Evolutionary conservation across 1,140 invertebrate genomes (phyloP), one percentile per base, ranked within the genome.

Genomic region (Drosophila malerkotliana): DNA sequence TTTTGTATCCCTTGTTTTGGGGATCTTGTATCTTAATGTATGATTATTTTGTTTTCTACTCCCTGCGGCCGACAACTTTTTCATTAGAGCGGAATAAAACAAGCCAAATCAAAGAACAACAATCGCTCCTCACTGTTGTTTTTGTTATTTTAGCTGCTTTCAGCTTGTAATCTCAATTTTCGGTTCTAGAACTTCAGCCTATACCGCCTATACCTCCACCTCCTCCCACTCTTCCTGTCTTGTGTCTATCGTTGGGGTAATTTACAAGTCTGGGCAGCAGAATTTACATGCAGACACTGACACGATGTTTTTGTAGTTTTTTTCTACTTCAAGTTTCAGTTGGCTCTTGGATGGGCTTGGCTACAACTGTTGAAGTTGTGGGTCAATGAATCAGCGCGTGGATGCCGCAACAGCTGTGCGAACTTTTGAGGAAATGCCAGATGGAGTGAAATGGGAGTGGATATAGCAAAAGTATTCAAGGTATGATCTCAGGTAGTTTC

Each of bases 101-200:
- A 76, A 76, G 72, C 61, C 37, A 66, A 72, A 55, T 68, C 52
- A 76, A 61, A 79, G 34, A 64, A 79, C 24, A 79, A 68, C 58
- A 72, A 68, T 62, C 32, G 61, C 61, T 74, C 59, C 53, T 44
- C 32, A 44, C 32, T 37, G 41, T 55, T 77, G 57, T 71, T 84
- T 60, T 80, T 83, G 64, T 84, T 85, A 57, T 87, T 74, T 76
- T 87, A 82, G 82, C 78, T 85, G 80, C 66, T 60, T 74, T 84
- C 47, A 64, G 59, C 56, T 44, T 67, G 72, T 72, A 66, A 60
- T 81, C 79, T 83, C 58, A 64, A 82, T 85, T 66, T 75, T 58
- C 28, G 67, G 55, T 72, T 61, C 51, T 58, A 48, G 51, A 52
- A 68, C 56, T 60, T 37, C 53, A 34, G n/a, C 34, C 34, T 10